phyloP scores from a whole-genome alignment of 2,888 invertebrate genomes.

The Liopterus haemorrhoidalis region DNA sequence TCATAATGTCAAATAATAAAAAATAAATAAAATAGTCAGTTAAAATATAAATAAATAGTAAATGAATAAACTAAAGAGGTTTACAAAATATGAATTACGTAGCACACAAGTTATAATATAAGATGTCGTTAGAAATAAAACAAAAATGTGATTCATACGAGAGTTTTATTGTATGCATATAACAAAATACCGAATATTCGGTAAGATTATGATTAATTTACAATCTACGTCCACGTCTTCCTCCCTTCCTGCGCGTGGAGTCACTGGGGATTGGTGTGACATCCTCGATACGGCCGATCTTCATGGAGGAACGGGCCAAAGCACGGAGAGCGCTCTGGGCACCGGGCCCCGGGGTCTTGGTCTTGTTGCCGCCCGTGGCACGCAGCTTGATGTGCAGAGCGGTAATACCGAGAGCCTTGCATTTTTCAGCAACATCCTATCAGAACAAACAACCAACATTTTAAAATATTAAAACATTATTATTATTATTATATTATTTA shows the following conservation, averaged over 20 bases:
- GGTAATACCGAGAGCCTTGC: slow-evolving; percentile 93
- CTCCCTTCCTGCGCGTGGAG: slow-evolving; percentile 99
- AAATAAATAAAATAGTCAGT: too few species aligned
- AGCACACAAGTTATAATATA: too few species aligned
- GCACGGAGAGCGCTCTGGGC: slow-evolving; percentile 97
- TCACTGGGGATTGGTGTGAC: slow-evolving; percentile 99
- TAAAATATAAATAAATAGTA: too few species aligned
- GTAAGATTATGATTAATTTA: slow-evolving; percentile 53
- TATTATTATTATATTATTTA: too few species aligned
- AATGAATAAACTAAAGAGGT: too few species aligned
- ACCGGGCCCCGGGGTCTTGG: slow-evolving; percentile 97
- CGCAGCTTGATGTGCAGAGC: slow-evolving; percentile 97
- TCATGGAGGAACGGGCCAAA: slow-evolving; percentile 97
- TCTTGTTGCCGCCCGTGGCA: slow-evolving; percentile 98
- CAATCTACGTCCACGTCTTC: slow-evolving; percentile 98
- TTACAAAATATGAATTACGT: too few species aligned
- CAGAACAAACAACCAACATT: slow-evolving; percentile 28
- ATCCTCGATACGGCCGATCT: slow-evolving; percentile 99
- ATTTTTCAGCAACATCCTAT: slow-evolving; percentile 97
- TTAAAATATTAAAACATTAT: too few species aligned
- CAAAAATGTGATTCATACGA: neutral
- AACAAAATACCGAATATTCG: slow-evolving; percentile 14
- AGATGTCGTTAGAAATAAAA: slow-evolving; percentile 1
- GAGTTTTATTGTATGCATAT: too few species aligned
- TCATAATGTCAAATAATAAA: too few species aligned